Conservation (phyloP, 2,888 invertebrate genomes). For the Eristalis intricaria region DNA sequence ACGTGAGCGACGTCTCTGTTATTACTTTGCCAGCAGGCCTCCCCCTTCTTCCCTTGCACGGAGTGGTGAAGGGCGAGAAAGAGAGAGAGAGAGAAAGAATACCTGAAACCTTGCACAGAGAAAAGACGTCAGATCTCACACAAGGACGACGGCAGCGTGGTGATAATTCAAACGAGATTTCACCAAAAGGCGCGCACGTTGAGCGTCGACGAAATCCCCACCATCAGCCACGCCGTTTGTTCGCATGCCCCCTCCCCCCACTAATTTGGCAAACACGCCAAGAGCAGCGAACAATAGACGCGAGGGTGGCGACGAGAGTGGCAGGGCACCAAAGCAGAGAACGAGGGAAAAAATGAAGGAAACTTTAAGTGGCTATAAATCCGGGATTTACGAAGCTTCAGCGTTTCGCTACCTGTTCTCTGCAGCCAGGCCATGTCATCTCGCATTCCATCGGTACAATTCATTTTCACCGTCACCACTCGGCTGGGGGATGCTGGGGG, state of each 20-base stretch:
- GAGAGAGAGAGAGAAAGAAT: constrained; percentile 26
- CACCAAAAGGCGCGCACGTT: constrained; percentile 48
- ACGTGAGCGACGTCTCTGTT: constrained; percentile 62
- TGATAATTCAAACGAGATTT: constrained; percentile 70
- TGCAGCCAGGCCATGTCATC: constrained; percentile 19
- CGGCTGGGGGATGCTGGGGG: neutral
- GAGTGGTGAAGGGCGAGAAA: neutral
- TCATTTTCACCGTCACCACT: constrained; percentile 33
- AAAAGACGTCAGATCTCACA: constrained; percentile 32
- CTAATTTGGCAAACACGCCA: constrained; percentile 56
- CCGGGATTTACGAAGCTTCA: constrained; percentile 74
- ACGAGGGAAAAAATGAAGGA: constrained; percentile 68
- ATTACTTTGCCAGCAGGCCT: constrained; percentile 40
- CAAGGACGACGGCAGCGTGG: constrained; percentile 34
- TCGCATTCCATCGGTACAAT: constrained; percentile 31
- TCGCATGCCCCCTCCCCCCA: constrained; percentile 5
- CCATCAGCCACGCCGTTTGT: constrained; percentile 20
- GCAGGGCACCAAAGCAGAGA: neutral
- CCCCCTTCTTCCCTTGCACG: neutral
- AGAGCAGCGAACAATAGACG: constrained; percentile 34
- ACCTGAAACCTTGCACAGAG: constrained; percentile 62
- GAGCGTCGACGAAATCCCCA: constrained; percentile 24
- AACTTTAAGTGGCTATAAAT: constrained; percentile 81
- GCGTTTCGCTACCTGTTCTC: constrained; percentile 50
- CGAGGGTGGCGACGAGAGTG: neutral